phyloP scores from a whole-genome alignment of 1,140 invertebrate genomes.

The Brachionus paranguensis region DNA sequence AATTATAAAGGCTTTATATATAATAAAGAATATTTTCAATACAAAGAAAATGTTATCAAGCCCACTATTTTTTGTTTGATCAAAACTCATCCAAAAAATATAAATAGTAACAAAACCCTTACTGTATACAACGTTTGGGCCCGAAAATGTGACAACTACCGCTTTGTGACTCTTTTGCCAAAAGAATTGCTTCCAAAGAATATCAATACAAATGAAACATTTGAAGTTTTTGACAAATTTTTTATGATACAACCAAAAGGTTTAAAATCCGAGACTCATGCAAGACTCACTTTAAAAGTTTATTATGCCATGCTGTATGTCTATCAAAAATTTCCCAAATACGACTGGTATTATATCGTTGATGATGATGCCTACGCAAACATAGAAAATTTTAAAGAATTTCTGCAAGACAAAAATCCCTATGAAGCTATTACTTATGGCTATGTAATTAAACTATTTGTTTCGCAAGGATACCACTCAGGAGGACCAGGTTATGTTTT shows the following conservation, averaged over 20 bases:
- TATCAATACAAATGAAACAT: not conserved
- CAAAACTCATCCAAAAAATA: not conserved
- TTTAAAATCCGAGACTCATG: not conserved
- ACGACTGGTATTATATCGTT: constrained; percentile 86
- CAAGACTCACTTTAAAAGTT: not conserved
- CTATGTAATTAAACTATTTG: not conserved
- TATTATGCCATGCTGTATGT: constrained; percentile 47
- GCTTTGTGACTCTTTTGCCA: not conserved
- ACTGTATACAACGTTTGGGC: not conserved
- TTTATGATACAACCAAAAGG: constrained; percentile 19
- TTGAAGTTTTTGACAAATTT: not conserved
- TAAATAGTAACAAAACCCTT: not conserved
- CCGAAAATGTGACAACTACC: not conserved
- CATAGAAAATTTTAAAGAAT: constrained; percentile 55
- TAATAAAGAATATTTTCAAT: no score
- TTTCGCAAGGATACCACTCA: not conserved
- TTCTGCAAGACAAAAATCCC: constrained; percentile 45
- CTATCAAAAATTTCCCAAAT: constrained; percentile 54
- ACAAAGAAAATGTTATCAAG: not conserved
- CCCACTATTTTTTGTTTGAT: constrained; percentile 1
- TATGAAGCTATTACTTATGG: constrained; percentile 42
- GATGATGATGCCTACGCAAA: constrained; percentile 82
- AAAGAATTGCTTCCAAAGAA: not conserved
- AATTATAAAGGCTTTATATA: no score
- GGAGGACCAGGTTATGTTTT: constrained; percentile 51